Evolutionary conservation across 2,113 vertebrate species (phyloP), one percentile per base, ranked within the genome.

Genomic region (Ceyx melanurus): DNA sequence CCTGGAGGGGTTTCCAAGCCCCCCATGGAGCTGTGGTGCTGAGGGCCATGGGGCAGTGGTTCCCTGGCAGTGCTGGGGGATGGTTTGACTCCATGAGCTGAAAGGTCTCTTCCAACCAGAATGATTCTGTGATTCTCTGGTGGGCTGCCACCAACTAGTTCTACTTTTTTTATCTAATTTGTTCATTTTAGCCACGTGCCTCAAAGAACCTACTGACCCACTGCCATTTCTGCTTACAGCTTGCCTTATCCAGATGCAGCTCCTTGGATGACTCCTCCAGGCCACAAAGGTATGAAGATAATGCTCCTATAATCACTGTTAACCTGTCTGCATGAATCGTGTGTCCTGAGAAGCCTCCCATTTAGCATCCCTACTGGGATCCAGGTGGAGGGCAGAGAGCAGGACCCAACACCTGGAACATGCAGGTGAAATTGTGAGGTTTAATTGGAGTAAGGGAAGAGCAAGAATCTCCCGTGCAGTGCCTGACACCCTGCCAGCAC

Each of bases 201-300:
- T 42, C 23, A 4, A 29, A 61, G 45, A 64, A 26, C 57, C 21
- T 28, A 21, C 65, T 82, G 82, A 89, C 14, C 25, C 35, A 22
- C 33, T 78, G 62, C 64, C 7, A 2, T 77, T 83, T 70, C 75
- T 96, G 28, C 79, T 97, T 97, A 76, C 93, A 98, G 98, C 93
- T 97, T 72, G 25, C 96, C 85, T 95, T 98, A 72, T 60, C 91
- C 68, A 97, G 97, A 94, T 98, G 97, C 86, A 98, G 95, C 89
- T 98, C 98, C 86, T 88, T 75, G 21, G 93, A 56, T 0, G 97
- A 97, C 62, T 88, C 89, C 89, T 95, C 95, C 77, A 97, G 68
- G 73, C 97, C 97, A 51, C 97, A 97, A 62, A 98, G 98, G 98
- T 98, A 98, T 73, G 88, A 43, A 75, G 18, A 51, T 9, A 0